Base-by-base conservation (phyloP, 2,113 vertebrate species). In the Xiphorhynchus elegans region DNA sequence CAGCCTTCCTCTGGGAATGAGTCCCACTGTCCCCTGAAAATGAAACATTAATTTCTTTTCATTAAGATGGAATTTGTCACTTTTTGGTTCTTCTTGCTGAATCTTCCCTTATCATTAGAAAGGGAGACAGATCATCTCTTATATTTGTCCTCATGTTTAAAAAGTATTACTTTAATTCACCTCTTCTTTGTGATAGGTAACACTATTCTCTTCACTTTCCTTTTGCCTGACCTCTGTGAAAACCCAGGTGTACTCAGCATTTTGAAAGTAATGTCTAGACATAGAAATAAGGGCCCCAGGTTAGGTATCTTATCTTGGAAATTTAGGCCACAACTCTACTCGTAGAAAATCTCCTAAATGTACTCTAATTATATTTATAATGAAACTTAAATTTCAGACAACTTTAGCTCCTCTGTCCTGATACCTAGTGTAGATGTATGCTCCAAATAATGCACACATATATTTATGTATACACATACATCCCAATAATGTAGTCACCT, bases 51-150 rank as follows among this genome's bases (percentile, higher is more conserved):
- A 60, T 83, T 88, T 94, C 6, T 84, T 93, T 83, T 75, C 39
- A 86, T 77, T 67, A 93, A 86, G 75, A 81, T 78, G 53, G 84
- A 96, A 86, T 94, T 96, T 94, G 64, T 58, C 85, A 84, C 83
- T 90, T 75, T 90, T 88, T 47, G 77, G 7, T 70, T 90, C 28
- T 63, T 76, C 68, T 77, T 56, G 67, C 29, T 81, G 55, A 89
- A 35, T 26, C 35, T 92, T 70, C 20, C 11, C 4, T 62, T 86
- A 59, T 77, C 55, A 18, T 80, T 42, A 80, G 50, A 62, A 69
- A 68, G 37, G 39, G 39, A 92, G 47, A 90, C 25, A 86, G 29
- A 89, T 68, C 31, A 42, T 76, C 46, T 58, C 49, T 64, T 7
- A 39, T 52, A 42, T 70, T 67, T 90, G 29, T 66, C 46, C 13